phyloP scores from a whole-genome alignment of 2,113 vertebrate species.

The Aptenodytes patagonicus region DNA sequence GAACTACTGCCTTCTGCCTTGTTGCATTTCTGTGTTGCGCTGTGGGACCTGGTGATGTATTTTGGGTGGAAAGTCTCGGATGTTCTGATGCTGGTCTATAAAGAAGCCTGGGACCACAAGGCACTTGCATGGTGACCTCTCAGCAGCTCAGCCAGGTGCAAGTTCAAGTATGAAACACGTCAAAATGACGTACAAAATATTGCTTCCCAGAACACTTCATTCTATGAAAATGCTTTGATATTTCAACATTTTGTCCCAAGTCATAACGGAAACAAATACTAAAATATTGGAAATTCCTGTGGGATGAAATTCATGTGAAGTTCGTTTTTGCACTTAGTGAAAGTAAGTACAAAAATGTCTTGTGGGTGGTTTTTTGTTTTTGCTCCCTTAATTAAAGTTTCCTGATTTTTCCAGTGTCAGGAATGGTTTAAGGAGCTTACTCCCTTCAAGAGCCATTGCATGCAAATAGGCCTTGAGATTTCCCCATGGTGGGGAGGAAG shows the following conservation, averaged over 20 bases:
- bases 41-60: background rate
- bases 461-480: background rate
- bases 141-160: background rate
- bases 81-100: background rate
- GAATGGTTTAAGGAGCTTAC: background rate
- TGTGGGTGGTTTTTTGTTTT: slow-evolving; percentile 37
- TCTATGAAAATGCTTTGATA: slow-evolving; percentile 17
- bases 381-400: slow-evolving; percentile 29
- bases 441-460: background rate
- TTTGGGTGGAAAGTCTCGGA: background rate
- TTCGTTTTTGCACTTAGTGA: slow-evolving; percentile 12
- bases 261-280: slow-evolving; percentile 14
- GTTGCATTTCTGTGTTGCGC: background rate
- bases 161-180: background rate
- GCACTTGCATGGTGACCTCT: background rate
- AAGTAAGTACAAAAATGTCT: slow-evolving; percentile 48
- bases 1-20: background rate
- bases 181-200: background rate
- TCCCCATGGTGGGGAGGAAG: background rate
- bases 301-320: slow-evolving; percentile 23
- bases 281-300: slow-evolving; percentile 47
- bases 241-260: slow-evolving; percentile 32
- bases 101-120: background rate
- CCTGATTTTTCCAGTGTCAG: slow-evolving; percentile 22
- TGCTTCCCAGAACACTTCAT: slow-evolving; percentile 35